Evolutionary conservation across 2,113 vertebrate genomes (phyloP).

Genomic region (Zapus hudsonius): DNA sequence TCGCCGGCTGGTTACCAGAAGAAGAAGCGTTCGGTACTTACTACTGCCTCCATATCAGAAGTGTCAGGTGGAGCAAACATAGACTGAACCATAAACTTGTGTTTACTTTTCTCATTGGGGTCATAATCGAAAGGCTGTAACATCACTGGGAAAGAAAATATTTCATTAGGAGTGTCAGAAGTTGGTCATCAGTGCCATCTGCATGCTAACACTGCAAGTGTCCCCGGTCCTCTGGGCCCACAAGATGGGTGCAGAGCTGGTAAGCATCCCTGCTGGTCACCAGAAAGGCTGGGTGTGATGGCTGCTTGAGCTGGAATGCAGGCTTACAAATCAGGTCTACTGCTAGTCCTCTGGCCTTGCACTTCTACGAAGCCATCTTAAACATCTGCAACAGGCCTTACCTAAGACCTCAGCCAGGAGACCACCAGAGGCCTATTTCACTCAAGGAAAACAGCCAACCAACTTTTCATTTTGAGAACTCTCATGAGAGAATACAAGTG

Average conservation of each 20-base stretch:
- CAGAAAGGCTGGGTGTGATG: background rate
- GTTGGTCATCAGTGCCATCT: background rate
- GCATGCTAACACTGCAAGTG: background rate
- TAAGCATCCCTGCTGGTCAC: background rate
- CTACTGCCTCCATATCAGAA: slow-evolving; percentile 99
- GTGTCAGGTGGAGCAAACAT: slow-evolving; percentile 96
- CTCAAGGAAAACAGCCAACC: background rate
- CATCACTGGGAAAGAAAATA: slow-evolving; percentile 93
- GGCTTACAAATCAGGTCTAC: background rate
- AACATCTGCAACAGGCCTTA: background rate
- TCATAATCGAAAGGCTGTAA: slow-evolving; percentile 99
- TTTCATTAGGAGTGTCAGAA: slow-evolving; percentile 70
- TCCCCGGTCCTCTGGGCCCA: too few relatives aligned
- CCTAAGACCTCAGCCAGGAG: background rate
- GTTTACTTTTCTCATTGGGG: slow-evolving; percentile 99
- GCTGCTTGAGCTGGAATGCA: background rate
- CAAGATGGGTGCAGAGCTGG: background rate
- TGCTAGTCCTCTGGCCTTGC: background rate
- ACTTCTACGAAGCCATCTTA: background rate
- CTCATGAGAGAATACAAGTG: background rate
- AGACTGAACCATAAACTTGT: slow-evolving; percentile 99
- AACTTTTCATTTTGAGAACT: background rate
- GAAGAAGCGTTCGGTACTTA: slow-evolving; percentile 87
- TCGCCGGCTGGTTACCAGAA: background rate
- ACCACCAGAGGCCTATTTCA: background rate